phyloP scores from a whole-genome alignment of 2,113 vertebrate genomes.

The Chlorocebus sabaeus region DNA sequence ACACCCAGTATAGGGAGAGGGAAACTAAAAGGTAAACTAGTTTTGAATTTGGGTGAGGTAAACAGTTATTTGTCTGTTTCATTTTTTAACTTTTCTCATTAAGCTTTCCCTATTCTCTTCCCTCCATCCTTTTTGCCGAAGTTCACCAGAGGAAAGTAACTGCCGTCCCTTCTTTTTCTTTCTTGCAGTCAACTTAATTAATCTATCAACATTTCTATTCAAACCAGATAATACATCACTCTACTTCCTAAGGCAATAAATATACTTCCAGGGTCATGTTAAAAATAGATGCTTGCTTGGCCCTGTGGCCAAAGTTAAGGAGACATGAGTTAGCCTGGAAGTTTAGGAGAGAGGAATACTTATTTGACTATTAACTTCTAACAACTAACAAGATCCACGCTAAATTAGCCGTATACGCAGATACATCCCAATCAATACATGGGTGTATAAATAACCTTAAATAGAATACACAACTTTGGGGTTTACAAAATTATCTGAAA shows the following conservation, averaged over 20 bases:
- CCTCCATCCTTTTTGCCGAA: background rate
- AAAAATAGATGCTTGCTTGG: background rate
- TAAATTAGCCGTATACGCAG: background rate
- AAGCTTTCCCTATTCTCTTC: background rate
- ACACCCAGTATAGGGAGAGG: background rate
- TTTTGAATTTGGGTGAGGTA: background rate
- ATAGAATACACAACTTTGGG: background rate
- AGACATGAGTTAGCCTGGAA: background rate
- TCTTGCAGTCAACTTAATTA: background rate
- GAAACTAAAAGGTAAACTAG: background rate
- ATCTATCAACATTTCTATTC: background rate
- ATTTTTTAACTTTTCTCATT: background rate
- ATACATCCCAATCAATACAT: background rate
- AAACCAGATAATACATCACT: background rate
- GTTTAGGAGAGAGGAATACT: background rate
- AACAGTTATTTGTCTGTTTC: background rate
- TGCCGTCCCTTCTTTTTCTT: background rate
- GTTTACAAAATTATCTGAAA: background rate
- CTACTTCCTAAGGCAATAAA: background rate
- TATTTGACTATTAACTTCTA: background rate
- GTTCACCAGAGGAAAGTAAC: background rate
- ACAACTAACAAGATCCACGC: background rate
- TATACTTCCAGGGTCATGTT: background rate
- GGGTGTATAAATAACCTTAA: background rate
- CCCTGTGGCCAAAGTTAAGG: background rate